A percentile compares a stretch with the other conserved stretches of the same genome.
phyloP scores from a whole-genome alignment of 2,113 vertebrate species.

The Leuciscus idus region DNA sequence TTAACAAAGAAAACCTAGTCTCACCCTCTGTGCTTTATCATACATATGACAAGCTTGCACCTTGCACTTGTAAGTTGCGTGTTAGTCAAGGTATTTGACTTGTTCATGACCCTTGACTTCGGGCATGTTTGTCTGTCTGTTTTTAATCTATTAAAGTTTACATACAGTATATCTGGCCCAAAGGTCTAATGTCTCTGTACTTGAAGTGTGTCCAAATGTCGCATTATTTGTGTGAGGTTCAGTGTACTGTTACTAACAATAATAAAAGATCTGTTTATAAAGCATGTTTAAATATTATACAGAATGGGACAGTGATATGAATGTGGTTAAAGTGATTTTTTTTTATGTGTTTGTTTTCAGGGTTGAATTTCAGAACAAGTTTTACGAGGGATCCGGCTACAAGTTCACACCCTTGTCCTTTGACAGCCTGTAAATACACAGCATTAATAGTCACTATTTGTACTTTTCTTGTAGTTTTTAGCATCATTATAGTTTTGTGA shows the following conservation, averaged over 20 bases:
- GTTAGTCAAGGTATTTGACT: not conserved
- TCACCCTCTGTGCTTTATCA: not conserved
- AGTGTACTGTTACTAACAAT: not conserved
- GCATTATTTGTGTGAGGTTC: not conserved
- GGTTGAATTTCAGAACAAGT: constrained; percentile 57
- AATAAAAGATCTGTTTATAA: not conserved
- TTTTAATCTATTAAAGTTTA: not conserved
- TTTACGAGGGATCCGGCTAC: constrained; percentile 47
- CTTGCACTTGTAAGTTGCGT: not conserved
- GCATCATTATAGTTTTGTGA: not conserved
- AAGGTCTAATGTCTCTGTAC: not conserved
- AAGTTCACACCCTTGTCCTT: constrained; percentile 51
- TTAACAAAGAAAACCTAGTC: not conserved
- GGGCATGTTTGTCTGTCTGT: not conserved
- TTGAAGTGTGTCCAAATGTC: not conserved
- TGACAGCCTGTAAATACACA: constrained; percentile 23
- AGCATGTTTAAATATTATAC: not conserved
- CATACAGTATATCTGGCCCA: not conserved
- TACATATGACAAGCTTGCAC: not conserved
- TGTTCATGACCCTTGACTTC: not conserved
- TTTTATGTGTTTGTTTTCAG: constrained; percentile 38
- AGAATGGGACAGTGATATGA: not conserved
- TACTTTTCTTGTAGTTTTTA: not conserved
- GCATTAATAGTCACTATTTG: not conserved
- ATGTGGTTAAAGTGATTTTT: not conserved